A percentile compares a stretch with the other conserved stretches of the same genome.
Conservation (phyloP, 2,113 vertebrate genomes). For the Charina bottae region DNA sequence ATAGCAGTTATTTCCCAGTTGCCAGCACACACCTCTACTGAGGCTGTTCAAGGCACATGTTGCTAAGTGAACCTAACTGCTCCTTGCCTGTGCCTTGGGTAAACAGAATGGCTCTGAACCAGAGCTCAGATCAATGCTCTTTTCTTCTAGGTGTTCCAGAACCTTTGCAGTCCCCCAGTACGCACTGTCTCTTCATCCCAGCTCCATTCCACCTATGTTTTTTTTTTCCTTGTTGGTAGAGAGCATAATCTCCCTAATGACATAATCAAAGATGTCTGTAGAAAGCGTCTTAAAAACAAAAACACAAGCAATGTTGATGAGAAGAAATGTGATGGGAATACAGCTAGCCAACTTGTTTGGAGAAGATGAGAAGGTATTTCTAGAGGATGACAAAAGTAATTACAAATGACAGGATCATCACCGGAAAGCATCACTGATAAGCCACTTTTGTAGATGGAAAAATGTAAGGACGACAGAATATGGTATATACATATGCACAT, state of each 20-base stretch:
- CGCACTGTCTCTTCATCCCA: background rate
- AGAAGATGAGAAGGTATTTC: slow-evolving; percentile 39
- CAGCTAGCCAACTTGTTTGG: slow-evolving; percentile 41
- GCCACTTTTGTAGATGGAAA: slow-evolving; percentile 50
- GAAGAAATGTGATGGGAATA: background rate
- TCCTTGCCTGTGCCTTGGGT: slow-evolving; percentile 57
- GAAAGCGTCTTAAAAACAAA: background rate
- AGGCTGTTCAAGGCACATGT: slow-evolving; percentile 69
- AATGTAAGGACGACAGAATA: slow-evolving; percentile 43
- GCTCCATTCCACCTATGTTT: slow-evolving; percentile 2
- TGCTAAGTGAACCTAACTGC: slow-evolving; percentile 72
- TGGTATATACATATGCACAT: background rate
- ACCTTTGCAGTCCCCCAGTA: background rate
- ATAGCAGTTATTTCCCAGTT: slow-evolving; percentile 72
- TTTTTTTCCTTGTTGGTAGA: background rate
- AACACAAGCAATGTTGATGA: background rate
- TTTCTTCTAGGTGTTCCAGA: background rate
- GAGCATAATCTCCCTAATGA: background rate
- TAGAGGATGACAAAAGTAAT: slow-evolving; percentile 46
- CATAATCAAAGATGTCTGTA: background rate
- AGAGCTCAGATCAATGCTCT: background rate
- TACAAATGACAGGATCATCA: slow-evolving; percentile 46
- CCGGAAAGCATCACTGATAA: slow-evolving; percentile 54
- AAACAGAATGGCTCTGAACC: slow-evolving; percentile 57
- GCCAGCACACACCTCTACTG: slow-evolving; percentile 63